Percentiles rank a stretch among this genome's conserved stretches.
Evolutionary conservation across 35 echinoderm and acorn worm genomes (phyloP).

Genomic region (Nesometra sesokonis): DNA sequence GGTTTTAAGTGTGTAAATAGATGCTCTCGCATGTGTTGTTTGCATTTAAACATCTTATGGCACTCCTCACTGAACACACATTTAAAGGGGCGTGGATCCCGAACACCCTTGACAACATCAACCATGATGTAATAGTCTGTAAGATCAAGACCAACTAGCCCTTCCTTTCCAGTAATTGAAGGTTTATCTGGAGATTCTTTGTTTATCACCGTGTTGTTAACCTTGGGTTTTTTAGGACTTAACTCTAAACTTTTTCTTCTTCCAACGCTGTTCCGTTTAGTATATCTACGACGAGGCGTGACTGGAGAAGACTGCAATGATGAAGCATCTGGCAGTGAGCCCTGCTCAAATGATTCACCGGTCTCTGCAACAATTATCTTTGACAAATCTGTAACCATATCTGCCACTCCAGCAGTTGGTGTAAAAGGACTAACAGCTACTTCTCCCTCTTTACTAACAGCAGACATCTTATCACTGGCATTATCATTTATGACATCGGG

Average conservation of each 20-base stretch:
- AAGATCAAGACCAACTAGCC: not conserved
- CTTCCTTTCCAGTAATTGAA: not conserved
- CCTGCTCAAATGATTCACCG: not conserved
- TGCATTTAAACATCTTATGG: conserved; percentile 77
- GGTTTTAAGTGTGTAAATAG: conserved; percentile 95
- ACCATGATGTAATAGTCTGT: not conserved
- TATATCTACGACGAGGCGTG: not conserved
- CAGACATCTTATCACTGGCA: not conserved
- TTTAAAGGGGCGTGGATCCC: not conserved
- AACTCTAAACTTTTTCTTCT: not conserved
- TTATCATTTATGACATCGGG: not conserved
- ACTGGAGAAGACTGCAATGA: not conserved
- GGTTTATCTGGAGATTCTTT: not conserved
- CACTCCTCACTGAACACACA: conserved; percentile 35
- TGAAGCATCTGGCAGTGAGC: not conserved
- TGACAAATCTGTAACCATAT: not conserved
- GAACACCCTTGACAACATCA: not conserved
- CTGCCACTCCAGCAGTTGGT: not conserved
- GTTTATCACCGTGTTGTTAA: too few species aligned
- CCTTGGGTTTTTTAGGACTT: not conserved
- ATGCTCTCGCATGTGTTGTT: conserved; percentile 96
- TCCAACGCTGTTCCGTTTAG: not conserved
- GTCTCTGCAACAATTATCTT: not conserved
- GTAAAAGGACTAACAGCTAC: not conserved
- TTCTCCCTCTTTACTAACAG: not conserved